phyloP scores from a whole-genome alignment of 2,888 invertebrate genomes.

The Flabesymbios commensalis region DNA sequence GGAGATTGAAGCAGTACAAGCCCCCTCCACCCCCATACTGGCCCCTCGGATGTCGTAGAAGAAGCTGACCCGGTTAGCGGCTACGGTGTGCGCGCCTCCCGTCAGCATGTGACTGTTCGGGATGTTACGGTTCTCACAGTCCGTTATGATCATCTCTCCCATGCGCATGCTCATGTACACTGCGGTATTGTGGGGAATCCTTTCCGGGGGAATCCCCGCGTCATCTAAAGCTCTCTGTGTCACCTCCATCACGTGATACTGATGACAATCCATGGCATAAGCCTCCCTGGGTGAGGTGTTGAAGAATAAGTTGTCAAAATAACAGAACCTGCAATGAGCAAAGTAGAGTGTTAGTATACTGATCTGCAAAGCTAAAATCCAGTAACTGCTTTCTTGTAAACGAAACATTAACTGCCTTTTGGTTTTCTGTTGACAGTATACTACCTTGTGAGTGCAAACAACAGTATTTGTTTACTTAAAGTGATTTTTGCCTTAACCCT shows the following conservation, averaged over 20 bases:
- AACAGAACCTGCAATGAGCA: constrained; percentile 15
- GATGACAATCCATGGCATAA: constrained; percentile 27
- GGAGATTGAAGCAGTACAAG: constrained; percentile 45
- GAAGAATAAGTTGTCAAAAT: constrained; percentile 33
- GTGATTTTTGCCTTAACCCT: too few species aligned
- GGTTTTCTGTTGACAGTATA: too few species aligned
- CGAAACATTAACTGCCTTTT: too few species aligned
- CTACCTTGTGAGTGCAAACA: too few species aligned
- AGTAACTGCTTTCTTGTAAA: too few species aligned
- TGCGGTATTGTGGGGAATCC: constrained; percentile 15
- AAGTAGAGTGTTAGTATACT: too few species aligned
- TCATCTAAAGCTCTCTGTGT: constrained; percentile 28
- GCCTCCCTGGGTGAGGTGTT: constrained; percentile 30
- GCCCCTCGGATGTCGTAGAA: constrained; percentile 51
- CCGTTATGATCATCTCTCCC: constrained; percentile 15
- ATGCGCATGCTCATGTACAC: constrained; percentile 28
- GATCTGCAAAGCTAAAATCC: too few species aligned
- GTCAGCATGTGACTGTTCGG: constrained; percentile 26
- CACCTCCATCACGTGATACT: constrained; percentile 22
- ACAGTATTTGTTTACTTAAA: too few species aligned
- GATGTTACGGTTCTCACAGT: constrained; percentile 13
- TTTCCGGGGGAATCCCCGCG: constrained; percentile 19
- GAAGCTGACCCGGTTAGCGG: constrained; percentile 43
- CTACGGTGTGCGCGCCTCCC: constrained; percentile 25
- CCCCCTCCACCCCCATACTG: constrained; percentile 42